Base-by-base conservation (phyloP, 2,113 vertebrate genomes). In the Sylvia atricapilla region DNA sequence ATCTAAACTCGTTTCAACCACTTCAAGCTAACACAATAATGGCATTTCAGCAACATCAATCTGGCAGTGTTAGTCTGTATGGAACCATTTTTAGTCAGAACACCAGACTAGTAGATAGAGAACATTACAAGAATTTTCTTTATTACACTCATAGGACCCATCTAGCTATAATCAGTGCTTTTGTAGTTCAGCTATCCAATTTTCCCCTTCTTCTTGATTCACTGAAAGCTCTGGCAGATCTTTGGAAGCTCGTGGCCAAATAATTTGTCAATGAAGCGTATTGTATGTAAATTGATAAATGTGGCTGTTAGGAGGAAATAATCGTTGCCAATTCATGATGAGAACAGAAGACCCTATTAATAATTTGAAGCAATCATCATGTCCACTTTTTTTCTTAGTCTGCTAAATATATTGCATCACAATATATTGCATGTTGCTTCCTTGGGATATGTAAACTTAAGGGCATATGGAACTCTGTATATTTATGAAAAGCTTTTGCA, bases 221-320 rank as follows among this genome's bases (percentile, higher is more conserved):
- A 69, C 35, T 76, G 82, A 87, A 90, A 74, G 63, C 60, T 92
- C 60, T 94, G 82, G 44, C 39, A 90, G 64, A 58, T 84, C 83
- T 83, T 79, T 79, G 31, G 56, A 70, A 91, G 79, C 87, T 93
- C 49, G 64, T 60, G 33, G 81, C 72, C 67, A 93, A 76, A 87
- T 85, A 88, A 95, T 90, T 94, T 93, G 59, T 95, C 92, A 91
- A 50, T 92, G 43, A 73, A 91, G 79, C 80, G 13, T 77, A 72
- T 58, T 90, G 39, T n/a, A 74, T 94, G 15, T 72, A 94, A 95
- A 95, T 81, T 85, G 92, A 73, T 94, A 90, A 76, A 89, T 94
- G n/a, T 83, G 78, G 35, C 63, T 69, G 50, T 86, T 92, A 70
- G 58, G 50, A 79, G 70, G 89, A 90, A 92, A 80, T 91, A 94